Percentiles rank a stretch among this genome's conserved stretches.
phyloP scores from a whole-genome alignment of 2,888 invertebrate genomes.

The Drosophila siamana region DNA sequence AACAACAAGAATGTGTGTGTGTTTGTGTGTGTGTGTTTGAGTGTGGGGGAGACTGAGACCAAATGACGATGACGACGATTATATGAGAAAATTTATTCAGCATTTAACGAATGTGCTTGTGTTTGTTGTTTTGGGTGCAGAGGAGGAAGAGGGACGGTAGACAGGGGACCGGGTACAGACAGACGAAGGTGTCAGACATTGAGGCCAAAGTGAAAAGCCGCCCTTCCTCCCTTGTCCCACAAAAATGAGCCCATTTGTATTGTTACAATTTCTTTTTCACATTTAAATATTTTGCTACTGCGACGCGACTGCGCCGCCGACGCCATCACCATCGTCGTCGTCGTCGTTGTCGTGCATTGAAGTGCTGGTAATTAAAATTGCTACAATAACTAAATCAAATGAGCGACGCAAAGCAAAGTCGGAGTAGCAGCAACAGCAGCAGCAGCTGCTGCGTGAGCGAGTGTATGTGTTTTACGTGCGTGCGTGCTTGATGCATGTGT shows the following conservation, averaged over 20 bases:
- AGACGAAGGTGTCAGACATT: constrained; percentile 64
- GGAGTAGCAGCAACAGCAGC: constrained; percentile 6
- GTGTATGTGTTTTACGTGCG: constrained; percentile 1
- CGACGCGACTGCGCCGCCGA: constrained; percentile 8
- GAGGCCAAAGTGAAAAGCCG: constrained; percentile 60
- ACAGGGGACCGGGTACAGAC: constrained; percentile 40
- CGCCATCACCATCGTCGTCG: constrained; percentile 4
- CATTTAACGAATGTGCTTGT: constrained; percentile 74
- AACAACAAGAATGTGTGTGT: constrained; percentile 32
- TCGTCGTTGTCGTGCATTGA: constrained; percentile 45
- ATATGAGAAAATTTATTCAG: constrained; percentile 77
- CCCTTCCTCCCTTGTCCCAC: background rate
- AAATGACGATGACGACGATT: constrained; percentile 63
- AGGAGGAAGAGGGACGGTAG: constrained; percentile 10
- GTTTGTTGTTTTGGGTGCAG: constrained; percentile 41
- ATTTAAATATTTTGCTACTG: constrained; percentile 38
- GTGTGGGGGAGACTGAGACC: constrained; percentile 37
- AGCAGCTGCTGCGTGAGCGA: constrained; percentile 13
- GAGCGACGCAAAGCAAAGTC: constrained; percentile 33
- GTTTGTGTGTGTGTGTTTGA: constrained; percentile 1
- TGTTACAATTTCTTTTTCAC: constrained; percentile 67
- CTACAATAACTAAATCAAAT: constrained; percentile 75
- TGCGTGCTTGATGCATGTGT: constrained; percentile 11
- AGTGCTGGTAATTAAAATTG: constrained; percentile 76
- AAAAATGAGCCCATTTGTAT: constrained; percentile 53